Conservation (phyloP, 2,888 invertebrate genomes). For the Didymodactylos carnosus region DNA sequence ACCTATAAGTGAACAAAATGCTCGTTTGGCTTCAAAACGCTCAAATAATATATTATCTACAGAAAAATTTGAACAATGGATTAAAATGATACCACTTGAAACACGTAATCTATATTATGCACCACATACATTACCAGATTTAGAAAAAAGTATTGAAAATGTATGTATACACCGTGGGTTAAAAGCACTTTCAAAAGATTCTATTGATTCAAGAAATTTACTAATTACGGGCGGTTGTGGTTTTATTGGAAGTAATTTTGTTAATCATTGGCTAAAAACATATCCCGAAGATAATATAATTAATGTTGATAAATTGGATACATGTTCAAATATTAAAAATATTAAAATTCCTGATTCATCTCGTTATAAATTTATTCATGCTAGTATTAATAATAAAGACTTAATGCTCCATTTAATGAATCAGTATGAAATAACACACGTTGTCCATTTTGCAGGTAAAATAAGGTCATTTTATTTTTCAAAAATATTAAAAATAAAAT, state of each 20-base stretch:
- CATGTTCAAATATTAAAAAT: slow-evolving; percentile 19
- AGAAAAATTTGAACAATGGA: not conserved
- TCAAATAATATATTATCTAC: not conserved
- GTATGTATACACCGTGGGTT: not conserved
- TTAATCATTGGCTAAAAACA: slow-evolving; percentile 17
- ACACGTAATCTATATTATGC: not conserved
- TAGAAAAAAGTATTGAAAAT: not conserved
- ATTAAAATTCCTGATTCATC: slow-evolving; percentile 16
- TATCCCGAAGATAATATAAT: slow-evolving; percentile 19
- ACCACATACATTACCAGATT: not conserved
- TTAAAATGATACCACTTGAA: not conserved
- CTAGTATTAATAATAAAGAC: slow-evolving; percentile 19
- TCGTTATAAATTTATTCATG: slow-evolving; percentile 21
- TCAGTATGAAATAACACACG: slow-evolving; percentile 18
- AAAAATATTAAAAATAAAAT: too few species aligned
- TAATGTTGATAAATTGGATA: slow-evolving; percentile 20
- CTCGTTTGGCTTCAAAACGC: not conserved
- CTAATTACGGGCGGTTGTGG: slow-evolving; percentile 2
- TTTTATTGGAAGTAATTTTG: slow-evolving; percentile 18
- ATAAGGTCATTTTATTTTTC: not conserved
- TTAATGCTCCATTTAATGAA: slow-evolving; percentile 18
- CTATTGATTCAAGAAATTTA: not conserved
- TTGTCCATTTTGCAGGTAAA: slow-evolving; percentile 19
- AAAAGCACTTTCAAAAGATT: not conserved
- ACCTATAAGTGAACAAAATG: not conserved